Conservation (phyloP, 2,888 invertebrate species). For the Xanthorhoe designata region DNA sequence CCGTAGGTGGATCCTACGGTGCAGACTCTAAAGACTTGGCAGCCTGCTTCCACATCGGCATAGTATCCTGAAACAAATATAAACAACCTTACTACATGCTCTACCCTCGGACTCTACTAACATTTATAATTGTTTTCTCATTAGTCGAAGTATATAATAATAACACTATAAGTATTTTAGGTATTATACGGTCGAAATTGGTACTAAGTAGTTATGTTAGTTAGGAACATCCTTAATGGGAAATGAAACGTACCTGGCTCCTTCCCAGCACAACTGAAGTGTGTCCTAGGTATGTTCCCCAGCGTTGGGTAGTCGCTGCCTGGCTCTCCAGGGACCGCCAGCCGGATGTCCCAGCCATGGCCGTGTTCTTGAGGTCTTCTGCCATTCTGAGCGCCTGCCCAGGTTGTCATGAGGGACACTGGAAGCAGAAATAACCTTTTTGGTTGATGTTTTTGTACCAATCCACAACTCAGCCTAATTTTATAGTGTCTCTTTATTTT, state of each 20-base stretch:
- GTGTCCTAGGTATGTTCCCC: conserved; percentile 85
- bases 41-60: conserved; percentile 87
- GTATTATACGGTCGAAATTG: not conserved
- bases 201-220: no score
- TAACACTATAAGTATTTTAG: no score
- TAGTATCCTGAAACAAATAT: conserved; percentile 84
- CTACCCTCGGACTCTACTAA: not conserved
- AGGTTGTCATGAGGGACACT: conserved; percentile 56
- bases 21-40: conserved; percentile 89
- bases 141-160: no score
- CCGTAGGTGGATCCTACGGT: conserved; percentile 82
- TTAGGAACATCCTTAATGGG: no score
- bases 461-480: no score
- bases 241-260: conserved; percentile 77
- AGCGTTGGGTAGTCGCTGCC: conserved; percentile 88
- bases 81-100: not conserved
- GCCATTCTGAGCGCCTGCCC: conserved; percentile 61
- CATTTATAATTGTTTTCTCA: no score
- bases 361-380: conserved; percentile 66
- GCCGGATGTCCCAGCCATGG: conserved; percentile 85
- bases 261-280: conserved; percentile 86
- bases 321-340: conserved; percentile 88
- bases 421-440: conserved; percentile 39
- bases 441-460: no score
- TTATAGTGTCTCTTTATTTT: no score